Evolutionary conservation across 2,113 vertebrate species (phyloP).

Genomic region (Arenaria interpres): DNA sequence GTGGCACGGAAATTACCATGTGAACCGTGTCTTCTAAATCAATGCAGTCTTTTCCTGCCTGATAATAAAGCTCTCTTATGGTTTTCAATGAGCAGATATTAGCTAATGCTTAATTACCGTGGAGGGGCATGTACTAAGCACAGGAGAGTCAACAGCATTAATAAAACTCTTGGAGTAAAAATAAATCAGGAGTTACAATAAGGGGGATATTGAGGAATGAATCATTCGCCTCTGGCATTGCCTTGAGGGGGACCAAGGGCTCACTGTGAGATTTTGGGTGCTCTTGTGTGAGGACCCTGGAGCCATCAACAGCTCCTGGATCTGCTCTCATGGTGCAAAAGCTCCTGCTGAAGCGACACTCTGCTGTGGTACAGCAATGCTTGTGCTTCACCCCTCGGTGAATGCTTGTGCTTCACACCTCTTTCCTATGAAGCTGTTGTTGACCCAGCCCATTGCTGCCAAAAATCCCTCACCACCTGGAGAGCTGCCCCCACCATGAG

Average conservation of each 20-base stretch:
- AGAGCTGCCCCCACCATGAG: no score
- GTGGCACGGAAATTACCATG: constrained; percentile 47
- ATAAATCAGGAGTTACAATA: constrained; percentile 1
- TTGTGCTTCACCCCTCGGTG: background rate
- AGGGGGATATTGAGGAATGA: background rate
- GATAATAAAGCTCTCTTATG: constrained; percentile 32
- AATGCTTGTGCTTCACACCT: background rate
- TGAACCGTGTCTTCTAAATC: constrained; percentile 63
- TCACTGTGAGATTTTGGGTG: background rate
- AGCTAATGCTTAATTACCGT: constrained; percentile 62
- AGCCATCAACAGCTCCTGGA: background rate
- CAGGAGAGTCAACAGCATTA: constrained; percentile 35
- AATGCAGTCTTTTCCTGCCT: constrained; percentile 42
- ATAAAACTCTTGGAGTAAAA: background rate
- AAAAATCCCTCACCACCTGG: background rate
- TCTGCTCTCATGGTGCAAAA: background rate
- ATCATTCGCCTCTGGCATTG: background rate
- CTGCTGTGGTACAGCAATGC: accelerated
- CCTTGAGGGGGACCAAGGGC: background rate
- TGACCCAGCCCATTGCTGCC: background rate
- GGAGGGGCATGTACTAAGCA: constrained; percentile 4
- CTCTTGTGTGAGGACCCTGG: background rate
- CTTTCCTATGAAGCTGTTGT: background rate
- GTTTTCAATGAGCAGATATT: constrained; percentile 48
- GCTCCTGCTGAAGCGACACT: background rate